Percentiles rank a stretch among this genome's conserved stretches.
Conservation (phyloP, 2,888 invertebrate species). For the Dasysyrphus albostriatus region DNA sequence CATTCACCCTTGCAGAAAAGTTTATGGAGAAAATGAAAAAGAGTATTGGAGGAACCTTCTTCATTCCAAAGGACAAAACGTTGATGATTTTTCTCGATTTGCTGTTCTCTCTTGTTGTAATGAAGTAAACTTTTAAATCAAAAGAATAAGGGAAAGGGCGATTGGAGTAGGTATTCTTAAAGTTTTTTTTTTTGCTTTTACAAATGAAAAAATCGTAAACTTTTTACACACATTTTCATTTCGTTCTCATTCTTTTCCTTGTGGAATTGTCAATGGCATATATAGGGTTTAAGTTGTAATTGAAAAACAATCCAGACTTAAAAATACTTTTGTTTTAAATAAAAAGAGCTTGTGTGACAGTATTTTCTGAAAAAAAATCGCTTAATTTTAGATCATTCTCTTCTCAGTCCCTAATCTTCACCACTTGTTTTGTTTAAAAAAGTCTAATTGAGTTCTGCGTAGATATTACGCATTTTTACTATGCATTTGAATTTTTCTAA, state of each 20-base stretch:
- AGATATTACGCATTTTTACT: no score
- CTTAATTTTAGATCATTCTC: no score
- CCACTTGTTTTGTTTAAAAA: no score
- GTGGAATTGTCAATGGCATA: conserved; percentile 5
- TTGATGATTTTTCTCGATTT: conserved; percentile 49
- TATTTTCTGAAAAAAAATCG: not conserved
- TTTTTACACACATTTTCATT: not conserved
- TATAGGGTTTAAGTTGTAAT: not conserved
- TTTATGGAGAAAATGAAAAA: conserved; percentile 21
- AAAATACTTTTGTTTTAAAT: not conserved
- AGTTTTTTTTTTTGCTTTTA: not conserved
- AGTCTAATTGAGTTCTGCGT: no score
- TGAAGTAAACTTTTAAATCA: conserved; percentile 65
- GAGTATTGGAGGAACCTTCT: conserved; percentile 11
- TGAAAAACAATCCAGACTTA: conserved; percentile 14
- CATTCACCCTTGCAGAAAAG: conserved; percentile 23
- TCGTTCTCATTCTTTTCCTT: not conserved
- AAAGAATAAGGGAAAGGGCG: conserved; percentile 20
- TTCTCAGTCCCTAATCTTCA: no score
- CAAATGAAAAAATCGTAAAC: conserved; percentile 18
- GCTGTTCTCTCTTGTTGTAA: conserved; percentile 32
- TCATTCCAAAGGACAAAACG: conserved; percentile 17
- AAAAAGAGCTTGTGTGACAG: not conserved
- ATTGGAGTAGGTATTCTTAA: conserved; percentile 8
- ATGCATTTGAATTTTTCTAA: no score